Conservation (phyloP, 2,113 vertebrate genomes). For the Pollachius pollachius region DNA sequence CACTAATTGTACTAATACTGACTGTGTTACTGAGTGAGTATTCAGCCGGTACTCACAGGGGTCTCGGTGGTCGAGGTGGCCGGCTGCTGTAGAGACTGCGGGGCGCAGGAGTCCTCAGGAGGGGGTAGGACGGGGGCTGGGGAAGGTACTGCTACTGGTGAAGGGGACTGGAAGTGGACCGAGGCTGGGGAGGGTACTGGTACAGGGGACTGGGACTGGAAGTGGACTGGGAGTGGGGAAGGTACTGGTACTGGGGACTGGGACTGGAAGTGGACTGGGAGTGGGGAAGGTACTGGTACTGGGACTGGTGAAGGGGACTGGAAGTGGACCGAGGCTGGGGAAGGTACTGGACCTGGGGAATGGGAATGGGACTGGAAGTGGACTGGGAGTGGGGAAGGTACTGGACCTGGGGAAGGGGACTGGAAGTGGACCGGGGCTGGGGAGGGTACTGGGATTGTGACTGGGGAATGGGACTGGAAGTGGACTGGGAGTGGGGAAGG, state of each 20-base stretch:
- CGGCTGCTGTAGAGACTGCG: conserved; percentile 91
- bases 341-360: conserved; percentile 11
- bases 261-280: conserved; percentile 18
- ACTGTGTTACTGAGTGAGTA: no score
- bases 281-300: no score
- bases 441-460: conserved; percentile 10
- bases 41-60: conserved; percentile 76
- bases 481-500: conserved; percentile 1
- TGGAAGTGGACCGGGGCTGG: conserved; percentile 63
- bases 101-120: conserved; percentile 81
- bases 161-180: conserved; percentile 49
- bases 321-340: conserved; percentile 21
- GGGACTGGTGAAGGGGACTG: no score
- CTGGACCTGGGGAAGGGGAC: conserved; percentile 25
- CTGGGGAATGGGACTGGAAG: conserved; percentile 5
- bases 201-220: conserved; percentile 46
- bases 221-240: conserved; percentile 37
- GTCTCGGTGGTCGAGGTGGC: conserved; percentile 97
- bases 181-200: conserved; percentile 31
- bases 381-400: conserved; percentile 33
- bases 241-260: conserved; percentile 10
- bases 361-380: conserved; percentile 48
- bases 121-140: conserved; percentile 49
- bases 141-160: conserved; percentile 15
- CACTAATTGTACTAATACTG: no score